Conservation (phyloP, 2,888 invertebrate species). For the Nemurella pictetii region DNA sequence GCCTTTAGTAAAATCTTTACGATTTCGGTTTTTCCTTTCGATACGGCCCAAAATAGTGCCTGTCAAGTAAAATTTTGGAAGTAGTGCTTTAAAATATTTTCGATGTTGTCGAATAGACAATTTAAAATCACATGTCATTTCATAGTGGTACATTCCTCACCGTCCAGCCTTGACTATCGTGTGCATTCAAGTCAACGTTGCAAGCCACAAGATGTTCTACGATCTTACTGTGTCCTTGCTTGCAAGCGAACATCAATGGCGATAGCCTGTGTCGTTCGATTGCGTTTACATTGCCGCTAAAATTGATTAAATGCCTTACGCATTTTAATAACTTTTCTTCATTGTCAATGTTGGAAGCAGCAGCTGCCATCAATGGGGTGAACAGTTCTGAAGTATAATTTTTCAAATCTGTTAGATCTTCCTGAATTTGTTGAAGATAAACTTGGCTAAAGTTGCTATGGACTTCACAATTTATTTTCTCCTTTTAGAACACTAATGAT, state of each 20-base stretch:
- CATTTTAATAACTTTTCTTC: conserved; percentile 49
- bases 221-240: conserved; percentile 50
- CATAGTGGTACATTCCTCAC: conserved; percentile 28
- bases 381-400: conserved; percentile 44
- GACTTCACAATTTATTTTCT: too few species aligned
- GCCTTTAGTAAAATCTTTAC: conserved; percentile 47
- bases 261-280: conserved; percentile 51
- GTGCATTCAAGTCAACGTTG: conserved; percentile 50
- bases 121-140: not conserved
- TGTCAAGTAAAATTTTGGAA: not conserved
- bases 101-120: not conserved
- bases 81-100: not conserved
- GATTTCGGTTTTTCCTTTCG: conserved; percentile 47
- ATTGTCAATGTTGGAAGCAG: conserved; percentile 49
- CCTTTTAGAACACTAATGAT: too few species aligned
- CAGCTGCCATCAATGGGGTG: conserved; percentile 54
- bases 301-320: conserved; percentile 46
- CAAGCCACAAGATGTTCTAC: conserved; percentile 48
- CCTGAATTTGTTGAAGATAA: too few species aligned
- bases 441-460: too few species aligned
- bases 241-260: conserved; percentile 53
- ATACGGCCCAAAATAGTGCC: conserved; percentile 51
- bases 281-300: conserved; percentile 46
- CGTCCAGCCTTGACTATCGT: conserved; percentile 52
- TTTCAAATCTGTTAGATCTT: too few species aligned